phyloP scores from a whole-genome alignment of 2,113 vertebrate genomes.

The Rhodinocichla rosea region DNA sequence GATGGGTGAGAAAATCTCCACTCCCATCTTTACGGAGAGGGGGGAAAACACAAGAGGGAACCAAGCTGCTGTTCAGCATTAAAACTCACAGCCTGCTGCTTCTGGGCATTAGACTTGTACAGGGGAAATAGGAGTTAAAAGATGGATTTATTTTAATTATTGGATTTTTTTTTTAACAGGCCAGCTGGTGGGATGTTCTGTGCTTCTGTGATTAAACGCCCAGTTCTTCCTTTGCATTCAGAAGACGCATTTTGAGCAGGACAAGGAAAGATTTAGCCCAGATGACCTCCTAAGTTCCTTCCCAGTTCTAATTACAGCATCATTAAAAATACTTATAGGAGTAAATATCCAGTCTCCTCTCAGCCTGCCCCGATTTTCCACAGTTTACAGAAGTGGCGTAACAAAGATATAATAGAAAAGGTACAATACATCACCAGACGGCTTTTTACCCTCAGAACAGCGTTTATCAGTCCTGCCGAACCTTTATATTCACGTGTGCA shows the following conservation, averaged over 20 bases:
- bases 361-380: neutral
- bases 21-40: neutral
- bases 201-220: neutral
- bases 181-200: neutral
- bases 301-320: neutral
- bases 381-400: neutral
- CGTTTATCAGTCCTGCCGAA: neutral
- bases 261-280: neutral
- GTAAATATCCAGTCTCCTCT: neutral
- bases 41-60: neutral
- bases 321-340: neutral
- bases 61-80: neutral
- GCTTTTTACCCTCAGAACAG: neutral
- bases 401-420: neutral
- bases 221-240: neutral
- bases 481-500: rapidly evolving
- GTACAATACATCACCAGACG: neutral
- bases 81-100: neutral
- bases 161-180: neutral
- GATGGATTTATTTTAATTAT: neutral
- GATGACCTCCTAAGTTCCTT: neutral
- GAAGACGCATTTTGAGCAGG: neutral
- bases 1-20: neutral
- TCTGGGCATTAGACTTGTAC: rapidly evolving
- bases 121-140: neutral